Base-by-base conservation (phyloP, 2,113 vertebrate genomes). In the Leucopternis melanops region DNA sequence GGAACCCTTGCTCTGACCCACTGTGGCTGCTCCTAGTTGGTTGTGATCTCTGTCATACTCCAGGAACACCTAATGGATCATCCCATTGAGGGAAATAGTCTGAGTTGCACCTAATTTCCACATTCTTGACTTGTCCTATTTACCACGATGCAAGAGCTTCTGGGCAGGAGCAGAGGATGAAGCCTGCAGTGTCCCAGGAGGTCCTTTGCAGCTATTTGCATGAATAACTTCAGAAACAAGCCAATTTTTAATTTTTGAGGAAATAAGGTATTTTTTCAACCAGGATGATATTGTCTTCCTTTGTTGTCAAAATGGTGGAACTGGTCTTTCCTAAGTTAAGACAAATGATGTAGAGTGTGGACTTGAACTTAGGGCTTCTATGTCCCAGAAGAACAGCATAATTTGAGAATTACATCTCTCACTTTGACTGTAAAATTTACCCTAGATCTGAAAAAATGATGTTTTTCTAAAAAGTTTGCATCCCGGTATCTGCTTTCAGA, bases 171-270 rank as follows among this genome's bases (percentile, higher is more conserved):
- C 23, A 81, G 73, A 74, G 47, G 52, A 50, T 5, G 20, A 86
- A 89, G 26, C 29, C 57, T 85, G 69, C 58, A 74, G n/a, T 10
- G 13, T 40, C 31, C 44, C 63, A 54, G 57, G 20, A 84, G 26
- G 32, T 57, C n/a, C n/a, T 34, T 65, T 50, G 7, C n/a, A 52
- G 26, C 9, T 88, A 47, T 63, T 90, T 82, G 40, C 8, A n/a
- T n/a, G 1, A 74, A 34, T 72, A 63, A 59, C 26, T 72, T 86
- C 55, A 94, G 36, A 86, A 88, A 72, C 8, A 4, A 61, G 6
- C 0, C 26, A 10, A 3, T 29, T 81, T 47, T 22, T 1, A 19
- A 1, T 26, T 49, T 86, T 80, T 71, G 0, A 66, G 26, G 1
- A 4, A 71, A 81, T 38, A 5, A 14, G 25, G 1, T 12, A 2